Evolutionary conservation across 2,888 invertebrate species (phyloP), one percentile per base, ranked within the genome.

Genomic region (Tenodera sinensis): DNA sequence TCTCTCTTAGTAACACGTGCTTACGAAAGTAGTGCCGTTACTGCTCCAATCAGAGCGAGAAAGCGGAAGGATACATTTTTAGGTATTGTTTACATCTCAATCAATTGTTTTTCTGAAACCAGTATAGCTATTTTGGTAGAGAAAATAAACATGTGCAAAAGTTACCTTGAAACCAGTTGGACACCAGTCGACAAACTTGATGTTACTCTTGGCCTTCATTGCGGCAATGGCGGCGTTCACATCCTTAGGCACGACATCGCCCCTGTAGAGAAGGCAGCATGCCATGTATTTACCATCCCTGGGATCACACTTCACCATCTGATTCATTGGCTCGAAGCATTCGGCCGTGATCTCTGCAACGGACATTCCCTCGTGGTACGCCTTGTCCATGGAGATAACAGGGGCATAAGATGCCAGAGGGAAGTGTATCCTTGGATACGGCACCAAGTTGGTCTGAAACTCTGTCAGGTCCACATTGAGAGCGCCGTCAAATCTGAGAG

Each of bases 371-470:
- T 95, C 95, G 91, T 95, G 95, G 90, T 94, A 93, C 20, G 94
- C 94, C 91, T 94, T 94, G 90, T 94, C 94, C 12, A 94, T 93
- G n/a, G 97, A 96, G 3, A 97, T 94, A 2, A 88, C 87, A n/a
- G 89, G 89, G 30, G 89, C 87, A 14, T 89, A 89, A 14, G 89
- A 71, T 7, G 88, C 91, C 90, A 95, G 92, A 0, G 98, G 98
- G 93, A 97, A 98, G 93, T 98, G 98, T 91, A 98, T 98, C 89
- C 98, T 94, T 0, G 98, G 98, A 93, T 97, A 98, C 0, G 98
- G 98, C 88, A 98, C 97, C 91, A 98, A 93, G 93, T 98, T 98
- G 2, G 97, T 98, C 94, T 98, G 98, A 93, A 98, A 98, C 94
- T 98, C 98, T 71, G 97, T 98, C 88, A 98, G 94, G 93, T 98